These are phyloP conservation scores for Labeo rohita DNA, from an alignment of 2,113 vertebrate species.

Conservation along the genomic window DNA sequence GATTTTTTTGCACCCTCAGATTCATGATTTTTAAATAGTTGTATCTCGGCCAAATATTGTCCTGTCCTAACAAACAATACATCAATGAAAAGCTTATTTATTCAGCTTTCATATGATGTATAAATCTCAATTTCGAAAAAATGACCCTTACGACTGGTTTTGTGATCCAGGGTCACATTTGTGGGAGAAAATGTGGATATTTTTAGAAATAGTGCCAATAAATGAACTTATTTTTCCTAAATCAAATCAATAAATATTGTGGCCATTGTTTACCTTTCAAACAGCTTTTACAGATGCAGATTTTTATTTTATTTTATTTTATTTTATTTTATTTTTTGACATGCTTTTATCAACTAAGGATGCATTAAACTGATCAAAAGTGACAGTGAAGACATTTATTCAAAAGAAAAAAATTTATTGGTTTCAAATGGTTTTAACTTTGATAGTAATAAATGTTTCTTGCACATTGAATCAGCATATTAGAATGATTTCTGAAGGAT, in stretches of 20 bases:
- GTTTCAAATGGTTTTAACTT: not conserved
- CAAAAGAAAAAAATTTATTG: too few relatives aligned
- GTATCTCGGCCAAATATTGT: too few relatives aligned
- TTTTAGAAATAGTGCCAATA: not conserved
- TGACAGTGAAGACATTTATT: not conserved
- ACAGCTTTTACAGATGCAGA: not conserved
- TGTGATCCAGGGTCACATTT: too few relatives aligned
- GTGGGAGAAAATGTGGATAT: not conserved
- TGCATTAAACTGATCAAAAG: not conserved
- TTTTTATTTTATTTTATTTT: too few relatives aligned
- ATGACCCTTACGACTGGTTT: too few relatives aligned
- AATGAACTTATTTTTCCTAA: not conserved
- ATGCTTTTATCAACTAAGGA: not conserved
- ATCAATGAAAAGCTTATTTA: too few relatives aligned
- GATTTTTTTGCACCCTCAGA: too few relatives aligned
- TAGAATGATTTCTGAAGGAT: conserved; percentile 7
- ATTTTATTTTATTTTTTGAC: too few relatives aligned
- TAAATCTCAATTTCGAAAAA: too few relatives aligned
- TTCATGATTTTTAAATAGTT: too few relatives aligned
- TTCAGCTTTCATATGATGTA: too few relatives aligned
- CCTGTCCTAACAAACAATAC: too few relatives aligned
- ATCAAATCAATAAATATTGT: not conserved
- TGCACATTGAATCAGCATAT: not conserved
- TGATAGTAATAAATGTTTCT: not conserved
- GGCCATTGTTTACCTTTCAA: not conserved